These are phyloP conservation scores for Muntiacus reevesi DNA, from an alignment of 2,113 vertebrate species.

Conservation along the genomic window DNA sequence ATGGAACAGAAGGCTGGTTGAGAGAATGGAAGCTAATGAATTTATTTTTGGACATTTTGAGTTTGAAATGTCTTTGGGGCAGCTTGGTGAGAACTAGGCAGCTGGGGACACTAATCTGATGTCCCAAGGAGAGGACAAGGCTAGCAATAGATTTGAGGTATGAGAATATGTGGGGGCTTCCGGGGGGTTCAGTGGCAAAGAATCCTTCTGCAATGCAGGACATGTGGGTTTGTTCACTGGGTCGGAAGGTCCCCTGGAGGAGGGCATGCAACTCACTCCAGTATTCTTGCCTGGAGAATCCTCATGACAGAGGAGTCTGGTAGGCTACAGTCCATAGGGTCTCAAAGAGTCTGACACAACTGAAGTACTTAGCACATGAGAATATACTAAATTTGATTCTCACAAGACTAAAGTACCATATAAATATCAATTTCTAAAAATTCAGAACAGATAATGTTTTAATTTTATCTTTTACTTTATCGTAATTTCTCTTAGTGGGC, in stretches of 20 bases:
- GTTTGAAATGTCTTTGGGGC: neutral
- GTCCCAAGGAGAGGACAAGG: neutral
- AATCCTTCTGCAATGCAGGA: neutral
- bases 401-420: neutral
- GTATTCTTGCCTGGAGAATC: neutral
- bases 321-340: neutral
- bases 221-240: neutral
- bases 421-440: neutral
- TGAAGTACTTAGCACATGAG: neutral
- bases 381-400: neutral
- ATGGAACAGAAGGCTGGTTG: neutral
- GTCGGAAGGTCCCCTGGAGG: neutral
- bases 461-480: neutral
- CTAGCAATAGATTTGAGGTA: neutral
- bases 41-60: neutral
- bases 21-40: neutral
- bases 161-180: neutral
- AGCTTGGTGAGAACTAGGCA: neutral
- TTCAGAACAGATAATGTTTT: neutral
- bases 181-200: neutral
- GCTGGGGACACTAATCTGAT: neutral
- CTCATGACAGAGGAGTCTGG: neutral
- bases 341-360: neutral
- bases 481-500: neutral
- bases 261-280: neutral